These are phyloP conservation scores for Eremobia ochroleuca DNA, from an alignment of 2,888 invertebrate species.

Conservation along the genomic window DNA sequence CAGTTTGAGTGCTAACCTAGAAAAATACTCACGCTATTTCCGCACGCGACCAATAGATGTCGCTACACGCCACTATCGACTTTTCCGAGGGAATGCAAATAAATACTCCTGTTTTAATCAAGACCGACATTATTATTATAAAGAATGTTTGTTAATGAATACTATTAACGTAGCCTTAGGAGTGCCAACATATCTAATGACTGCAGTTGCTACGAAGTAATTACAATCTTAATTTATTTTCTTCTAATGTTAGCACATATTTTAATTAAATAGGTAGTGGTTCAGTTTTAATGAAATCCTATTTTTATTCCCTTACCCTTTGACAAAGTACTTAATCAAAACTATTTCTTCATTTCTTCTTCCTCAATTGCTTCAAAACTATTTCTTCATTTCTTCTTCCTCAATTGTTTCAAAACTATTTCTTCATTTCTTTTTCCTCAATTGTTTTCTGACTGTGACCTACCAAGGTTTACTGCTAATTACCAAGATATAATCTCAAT, in stretches of 20 bases:
- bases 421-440: too few relatives aligned
- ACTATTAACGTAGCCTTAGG: slow-evolving; percentile 33
- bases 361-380: too few relatives aligned
- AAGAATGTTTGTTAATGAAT: slow-evolving; percentile 56
- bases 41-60: slow-evolving; percentile 75
- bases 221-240: slow-evolving; percentile 42
- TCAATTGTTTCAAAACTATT: too few relatives aligned
- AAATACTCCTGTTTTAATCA: slow-evolving; percentile 42
- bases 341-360: too few relatives aligned
- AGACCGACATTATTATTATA: slow-evolving; percentile 23
- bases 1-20: slow-evolving; percentile 72
- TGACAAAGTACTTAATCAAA: background rate
- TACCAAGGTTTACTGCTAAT: background rate
- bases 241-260: slow-evolving; percentile 34
- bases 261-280: slow-evolving; percentile 35
- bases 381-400: too few relatives aligned
- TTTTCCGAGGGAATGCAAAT: slow-evolving; percentile 54
- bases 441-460: background rate
- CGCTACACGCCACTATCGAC: slow-evolving; percentile 74
- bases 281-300: slow-evolving; percentile 22
- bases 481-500: background rate
- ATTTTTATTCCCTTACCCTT: background rate
- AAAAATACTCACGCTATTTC: slow-evolving; percentile 65
- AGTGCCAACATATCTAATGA: slow-evolving; percentile 55
- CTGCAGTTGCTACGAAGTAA: slow-evolving; percentile 25